Percentiles rank a stretch among this genome's conserved stretches.
Conservation (phyloP, 2,888 invertebrate species). For the Homarus gammarus region DNA sequence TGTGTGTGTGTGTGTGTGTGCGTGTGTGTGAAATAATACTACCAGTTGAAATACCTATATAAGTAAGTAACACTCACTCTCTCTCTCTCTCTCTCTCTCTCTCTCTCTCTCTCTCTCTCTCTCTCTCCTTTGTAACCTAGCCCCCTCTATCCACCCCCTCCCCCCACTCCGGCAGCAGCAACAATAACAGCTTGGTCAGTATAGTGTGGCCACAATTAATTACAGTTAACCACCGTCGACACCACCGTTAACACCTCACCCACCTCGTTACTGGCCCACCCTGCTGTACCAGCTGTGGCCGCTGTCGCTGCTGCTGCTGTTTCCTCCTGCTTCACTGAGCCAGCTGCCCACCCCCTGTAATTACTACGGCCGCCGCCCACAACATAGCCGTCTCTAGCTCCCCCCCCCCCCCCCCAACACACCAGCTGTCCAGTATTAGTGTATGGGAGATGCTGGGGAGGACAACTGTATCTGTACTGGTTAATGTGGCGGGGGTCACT, state of each 20-base stretch:
- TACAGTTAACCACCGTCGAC: background rate
- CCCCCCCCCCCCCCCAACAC: background rate
- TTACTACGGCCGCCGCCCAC: too few species aligned
- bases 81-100: background rate
- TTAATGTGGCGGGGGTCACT: too few species aligned
- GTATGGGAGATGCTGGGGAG: too few species aligned
- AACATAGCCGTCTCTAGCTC: background rate
- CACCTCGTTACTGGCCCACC: background rate
- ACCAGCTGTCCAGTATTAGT: too few species aligned
- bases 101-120: background rate
- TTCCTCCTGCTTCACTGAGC: background rate
- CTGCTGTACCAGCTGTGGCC: background rate
- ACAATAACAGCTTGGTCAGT: background rate
- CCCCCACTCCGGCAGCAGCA: too few species aligned
- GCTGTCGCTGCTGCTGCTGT: background rate
- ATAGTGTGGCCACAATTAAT: slow-evolving; percentile 4
- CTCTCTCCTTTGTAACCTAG: background rate
- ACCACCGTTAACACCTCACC: background rate
- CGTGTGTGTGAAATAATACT: too few species aligned
- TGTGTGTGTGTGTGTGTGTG: too few species aligned
- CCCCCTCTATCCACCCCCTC: too few species aligned
- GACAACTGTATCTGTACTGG: too few species aligned
- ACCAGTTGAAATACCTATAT: too few species aligned
- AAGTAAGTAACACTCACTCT: background rate
- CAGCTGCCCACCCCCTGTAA: background rate